phyloP scores from a whole-genome alignment of 64 coral and sea anemone genomes.

The Montipora sp. region DNA sequence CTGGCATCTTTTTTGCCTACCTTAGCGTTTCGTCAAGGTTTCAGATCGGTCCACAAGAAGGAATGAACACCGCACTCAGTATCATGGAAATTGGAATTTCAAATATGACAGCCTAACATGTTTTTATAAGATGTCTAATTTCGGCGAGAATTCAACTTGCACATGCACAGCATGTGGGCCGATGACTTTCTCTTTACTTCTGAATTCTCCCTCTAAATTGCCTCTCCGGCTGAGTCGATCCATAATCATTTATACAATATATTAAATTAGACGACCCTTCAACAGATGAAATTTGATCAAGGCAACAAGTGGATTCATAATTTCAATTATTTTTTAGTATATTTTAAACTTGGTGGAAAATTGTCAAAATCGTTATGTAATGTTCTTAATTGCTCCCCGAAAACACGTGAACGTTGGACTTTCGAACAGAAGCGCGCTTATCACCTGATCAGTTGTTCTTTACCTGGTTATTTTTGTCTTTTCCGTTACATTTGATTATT shows the following conservation, averaged over 20 bases:
- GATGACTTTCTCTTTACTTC: neutral
- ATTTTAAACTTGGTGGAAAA: too few relatives aligned
- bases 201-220: too few relatives aligned
- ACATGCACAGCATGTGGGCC: conserved; percentile 12
- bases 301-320: neutral
- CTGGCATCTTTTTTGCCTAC: neutral
- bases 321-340: too few relatives aligned
- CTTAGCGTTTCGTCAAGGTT: neutral
- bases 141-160: neutral
- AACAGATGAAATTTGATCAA: neutral
- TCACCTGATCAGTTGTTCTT: conserved; percentile 1
- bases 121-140: neutral
- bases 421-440: neutral
- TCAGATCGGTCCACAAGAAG: neutral
- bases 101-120: neutral
- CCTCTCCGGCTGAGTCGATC: neutral
- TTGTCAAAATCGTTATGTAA: neutral
- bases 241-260: too few relatives aligned
- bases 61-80: neutral
- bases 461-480: neutral
- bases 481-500: neutral
- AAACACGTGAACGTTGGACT: conserved; percentile 4
- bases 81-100: neutral
- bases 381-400: neutral
- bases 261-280: neutral